Percentiles rank a stretch among this genome's conserved stretches.
phyloP scores from a whole-genome alignment of 2,888 invertebrate species.

The Liopterus haemorrhoidalis region DNA sequence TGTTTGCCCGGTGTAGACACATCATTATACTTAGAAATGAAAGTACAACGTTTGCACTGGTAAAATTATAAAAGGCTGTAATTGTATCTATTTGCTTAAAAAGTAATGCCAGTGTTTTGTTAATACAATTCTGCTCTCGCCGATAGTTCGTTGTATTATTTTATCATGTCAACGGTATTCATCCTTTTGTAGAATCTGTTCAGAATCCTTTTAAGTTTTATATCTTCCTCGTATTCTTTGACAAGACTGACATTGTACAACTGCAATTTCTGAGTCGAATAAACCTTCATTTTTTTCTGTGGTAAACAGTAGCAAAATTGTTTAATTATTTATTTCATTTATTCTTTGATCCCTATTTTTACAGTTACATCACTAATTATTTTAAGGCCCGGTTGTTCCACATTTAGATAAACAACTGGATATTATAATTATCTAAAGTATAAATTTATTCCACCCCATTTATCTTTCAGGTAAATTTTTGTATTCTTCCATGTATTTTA shows the following conservation, averaged over 20 bases:
- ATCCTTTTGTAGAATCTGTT: constrained; percentile 19
- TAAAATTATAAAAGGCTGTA: constrained; percentile 44
- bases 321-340: neutral
- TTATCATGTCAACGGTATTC: constrained; percentile 18
- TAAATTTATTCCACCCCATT: neutral
- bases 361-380: neutral
- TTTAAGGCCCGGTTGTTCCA: neutral
- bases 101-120: constrained; percentile 29
- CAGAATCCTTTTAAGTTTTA: constrained; percentile 15
- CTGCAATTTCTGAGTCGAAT: constrained; percentile 15
- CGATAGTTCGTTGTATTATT: constrained; percentile 24
- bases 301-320: constrained; percentile 1
- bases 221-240: constrained; percentile 11
- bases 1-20: too few relatives aligned
- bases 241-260: constrained; percentile 15
- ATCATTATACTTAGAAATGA: too few relatives aligned
- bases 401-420: neutral
- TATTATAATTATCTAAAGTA: neutral
- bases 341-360: neutral
- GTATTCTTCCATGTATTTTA: neutral
- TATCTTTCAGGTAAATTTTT: constrained; percentile 3
- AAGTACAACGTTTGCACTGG: constrained; percentile 22
- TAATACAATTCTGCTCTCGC: constrained; percentile 27
- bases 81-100: constrained; percentile 47
- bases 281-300: constrained; percentile 17